Evolutionary conservation across 2,888 invertebrate species (phyloP).

Genomic region (Tricholauxania praeusta): DNA sequence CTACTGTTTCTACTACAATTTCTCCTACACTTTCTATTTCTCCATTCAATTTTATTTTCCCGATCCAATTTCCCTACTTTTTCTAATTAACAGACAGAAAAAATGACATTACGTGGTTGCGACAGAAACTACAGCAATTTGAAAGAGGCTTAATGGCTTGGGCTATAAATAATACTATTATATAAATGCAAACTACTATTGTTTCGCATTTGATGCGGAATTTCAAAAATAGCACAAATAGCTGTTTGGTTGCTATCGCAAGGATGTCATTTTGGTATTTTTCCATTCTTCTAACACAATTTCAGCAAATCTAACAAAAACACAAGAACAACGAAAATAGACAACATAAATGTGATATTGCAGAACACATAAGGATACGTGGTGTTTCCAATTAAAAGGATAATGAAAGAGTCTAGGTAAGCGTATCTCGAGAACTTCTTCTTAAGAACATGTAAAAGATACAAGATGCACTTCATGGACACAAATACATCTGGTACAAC

Average conservation of each 20-base stretch:
- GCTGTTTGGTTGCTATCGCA: slow-evolving; percentile 22
- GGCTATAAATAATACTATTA: no score
- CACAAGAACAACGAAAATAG: not conserved
- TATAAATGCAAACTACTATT: not conserved
- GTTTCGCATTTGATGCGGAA: not conserved
- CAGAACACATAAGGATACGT: no score
- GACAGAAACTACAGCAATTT: no score
- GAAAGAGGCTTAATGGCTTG: no score
- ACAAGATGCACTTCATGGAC: not conserved
- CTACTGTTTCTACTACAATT: slow-evolving; percentile 9
- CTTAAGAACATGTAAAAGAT: not conserved
- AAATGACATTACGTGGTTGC: no score
- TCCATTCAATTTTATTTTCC: not conserved
- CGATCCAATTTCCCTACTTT: not conserved
- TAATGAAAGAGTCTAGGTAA: no score
- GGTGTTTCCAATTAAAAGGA: no score
- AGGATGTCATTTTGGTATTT: not conserved
- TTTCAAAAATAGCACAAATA: not conserved
- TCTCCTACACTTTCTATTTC: not conserved
- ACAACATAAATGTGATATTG: no score
- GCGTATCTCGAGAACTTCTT: no score
- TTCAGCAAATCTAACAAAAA: not conserved
- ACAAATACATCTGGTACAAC: no score
- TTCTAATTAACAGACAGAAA: not conserved
- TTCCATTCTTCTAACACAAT: not conserved